Conservation (phyloP, 2,888 invertebrate species). For the Eurois occulta region DNA sequence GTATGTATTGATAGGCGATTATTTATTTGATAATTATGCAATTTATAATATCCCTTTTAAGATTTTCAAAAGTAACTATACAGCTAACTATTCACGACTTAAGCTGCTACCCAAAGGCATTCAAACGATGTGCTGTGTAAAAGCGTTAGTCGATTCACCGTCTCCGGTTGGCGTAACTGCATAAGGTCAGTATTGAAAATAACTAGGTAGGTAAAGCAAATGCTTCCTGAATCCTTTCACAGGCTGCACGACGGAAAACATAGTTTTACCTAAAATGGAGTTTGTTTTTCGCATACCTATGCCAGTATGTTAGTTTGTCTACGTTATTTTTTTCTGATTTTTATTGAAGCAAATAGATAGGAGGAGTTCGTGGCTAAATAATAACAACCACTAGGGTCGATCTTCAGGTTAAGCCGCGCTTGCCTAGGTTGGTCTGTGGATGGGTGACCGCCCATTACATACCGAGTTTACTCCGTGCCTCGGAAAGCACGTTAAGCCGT, state of each 20-base stretch:
- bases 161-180: background rate
- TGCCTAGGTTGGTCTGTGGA: too few species aligned
- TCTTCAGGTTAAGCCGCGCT: too few species aligned
- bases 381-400: too few species aligned
- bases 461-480: too few species aligned
- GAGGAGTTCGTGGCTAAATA: too few species aligned
- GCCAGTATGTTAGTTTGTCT: background rate
- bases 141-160: background rate
- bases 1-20: too few species aligned
- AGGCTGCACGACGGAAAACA: slow-evolving; percentile 7
- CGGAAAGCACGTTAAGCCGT: too few species aligned
- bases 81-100: too few species aligned
- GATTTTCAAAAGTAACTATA: too few species aligned
- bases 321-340: background rate
- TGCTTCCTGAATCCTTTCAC: slow-evolving; percentile 27
- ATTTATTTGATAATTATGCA: too few species aligned
- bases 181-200: slow-evolving; percentile 19
- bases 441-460: too few species aligned
- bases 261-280: slow-evolving; percentile 16
- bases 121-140: background rate
- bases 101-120: background rate
- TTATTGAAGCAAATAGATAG: background rate
- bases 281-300: slow-evolving; percentile 6
- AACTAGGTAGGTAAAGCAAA: background rate
- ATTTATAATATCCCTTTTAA: too few species aligned